These are phyloP conservation scores for Belgica antarctica DNA, from an alignment of 2,888 invertebrate genomes.

Conservation along the genomic window DNA sequence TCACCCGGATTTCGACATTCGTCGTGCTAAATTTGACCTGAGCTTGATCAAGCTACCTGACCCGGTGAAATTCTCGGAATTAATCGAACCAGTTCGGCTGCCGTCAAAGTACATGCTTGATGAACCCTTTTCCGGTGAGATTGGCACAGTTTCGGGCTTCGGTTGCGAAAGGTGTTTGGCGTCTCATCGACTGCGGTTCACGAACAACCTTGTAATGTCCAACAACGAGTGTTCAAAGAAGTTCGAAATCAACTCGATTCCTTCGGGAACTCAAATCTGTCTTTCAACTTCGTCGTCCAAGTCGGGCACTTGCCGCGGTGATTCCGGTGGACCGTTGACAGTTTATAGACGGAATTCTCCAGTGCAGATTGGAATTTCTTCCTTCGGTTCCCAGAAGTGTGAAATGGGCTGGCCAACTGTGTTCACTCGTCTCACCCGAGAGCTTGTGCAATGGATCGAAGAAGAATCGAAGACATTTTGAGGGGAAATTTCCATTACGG, in stretches of 20 bases:
- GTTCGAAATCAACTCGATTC: not conserved
- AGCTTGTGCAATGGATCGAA: too few relatives aligned
- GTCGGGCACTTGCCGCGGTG: not conserved
- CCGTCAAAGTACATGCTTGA: slow-evolving; percentile 43
- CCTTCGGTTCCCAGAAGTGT: slow-evolving; percentile 7
- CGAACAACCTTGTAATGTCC: not conserved
- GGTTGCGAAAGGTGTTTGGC: not conserved
- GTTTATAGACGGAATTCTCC: not conserved
- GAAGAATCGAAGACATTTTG: too few relatives aligned
- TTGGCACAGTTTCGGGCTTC: slow-evolving; percentile 5
- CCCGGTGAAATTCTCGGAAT: slow-evolving; percentile 45
- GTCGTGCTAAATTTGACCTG: slow-evolving; percentile 50
- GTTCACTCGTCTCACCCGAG: slow-evolving; percentile 4
- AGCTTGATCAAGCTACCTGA: slow-evolving; percentile 50
- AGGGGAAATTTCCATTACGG: not conserved
- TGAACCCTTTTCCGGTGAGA: slow-evolving; percentile 16
- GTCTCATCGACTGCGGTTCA: not conserved
- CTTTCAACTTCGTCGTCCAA: not conserved
- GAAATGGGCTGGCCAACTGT: not conserved
- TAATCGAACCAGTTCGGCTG: slow-evolving; percentile 46
- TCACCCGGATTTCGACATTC: slow-evolving; percentile 25
- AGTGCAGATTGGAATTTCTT: not conserved
- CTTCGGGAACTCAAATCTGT: slow-evolving; percentile 8
- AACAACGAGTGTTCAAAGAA: slow-evolving; percentile 3
- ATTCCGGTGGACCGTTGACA: slow-evolving; percentile 18